A percentile compares a stretch with the other conserved stretches of the same genome.
These are phyloP conservation scores for Sisor rabdophorus DNA, from an alignment of 2,113 vertebrate genomes.

Conservation along the genomic window DNA sequence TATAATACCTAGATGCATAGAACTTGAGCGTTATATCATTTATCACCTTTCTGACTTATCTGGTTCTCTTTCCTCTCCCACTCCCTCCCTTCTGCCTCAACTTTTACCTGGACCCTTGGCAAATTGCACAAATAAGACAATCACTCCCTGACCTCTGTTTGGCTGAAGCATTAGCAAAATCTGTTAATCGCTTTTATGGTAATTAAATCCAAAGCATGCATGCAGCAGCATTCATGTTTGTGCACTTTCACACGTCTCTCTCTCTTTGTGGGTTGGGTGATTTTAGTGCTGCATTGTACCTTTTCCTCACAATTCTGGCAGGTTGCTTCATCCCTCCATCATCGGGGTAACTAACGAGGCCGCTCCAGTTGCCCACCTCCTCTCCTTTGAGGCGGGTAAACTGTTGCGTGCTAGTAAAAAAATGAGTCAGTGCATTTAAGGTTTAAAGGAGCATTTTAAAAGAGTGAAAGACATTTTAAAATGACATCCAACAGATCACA, in stretches of 20 bases:
- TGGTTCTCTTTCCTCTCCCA: constrained; percentile 19
- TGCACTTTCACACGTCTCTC: constrained; percentile 46
- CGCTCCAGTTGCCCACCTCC: constrained; percentile 95
- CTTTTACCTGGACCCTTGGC: constrained; percentile 9
- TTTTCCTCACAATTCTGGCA: constrained; percentile 91
- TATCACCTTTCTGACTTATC: constrained; percentile 7
- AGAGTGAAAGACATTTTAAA: constrained; percentile 46
- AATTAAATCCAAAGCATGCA: constrained; percentile 66
- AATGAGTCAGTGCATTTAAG: constrained; percentile 87
- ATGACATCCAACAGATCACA: constrained; percentile 28
- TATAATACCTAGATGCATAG: constrained; percentile 5
- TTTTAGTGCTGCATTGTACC: constrained; percentile 78
- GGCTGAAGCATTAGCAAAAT: constrained; percentile 17
- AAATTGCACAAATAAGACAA: constrained; percentile 5
- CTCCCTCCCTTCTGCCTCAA: constrained; percentile 37
- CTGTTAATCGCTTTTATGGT: constrained; percentile 27
- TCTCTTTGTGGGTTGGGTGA: constrained; percentile 56
- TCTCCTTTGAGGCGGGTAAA: constrained; percentile 97
- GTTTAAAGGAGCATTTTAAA: constrained; percentile 54
- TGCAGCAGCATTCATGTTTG: constrained; percentile 47
- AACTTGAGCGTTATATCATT: constrained; percentile 37
- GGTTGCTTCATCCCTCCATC: constrained; percentile 89
- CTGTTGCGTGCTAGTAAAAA: constrained; percentile 95
- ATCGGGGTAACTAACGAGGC: constrained; percentile 92
- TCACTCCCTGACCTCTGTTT: constrained; percentile 21